Evolutionary conservation across 2,888 invertebrate genomes (phyloP).

Genomic region (Leuctra nigra): DNA sequence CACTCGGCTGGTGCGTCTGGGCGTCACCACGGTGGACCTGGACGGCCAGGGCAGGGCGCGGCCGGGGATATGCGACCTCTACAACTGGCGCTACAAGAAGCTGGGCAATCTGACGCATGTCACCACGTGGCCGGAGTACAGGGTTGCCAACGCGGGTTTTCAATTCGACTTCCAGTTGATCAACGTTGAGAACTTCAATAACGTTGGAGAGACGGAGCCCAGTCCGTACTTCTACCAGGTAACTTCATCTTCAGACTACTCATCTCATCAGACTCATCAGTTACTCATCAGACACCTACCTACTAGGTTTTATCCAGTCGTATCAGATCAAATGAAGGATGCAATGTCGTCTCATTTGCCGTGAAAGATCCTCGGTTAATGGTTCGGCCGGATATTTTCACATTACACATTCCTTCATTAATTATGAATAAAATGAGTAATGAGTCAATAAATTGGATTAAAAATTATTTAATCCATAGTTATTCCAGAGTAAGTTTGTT

Average conservation of each 20-base stretch:
- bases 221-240: conserved; percentile 98
- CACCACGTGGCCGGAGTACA: conserved; percentile 73
- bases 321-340: too few relatives aligned
- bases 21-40: conserved; percentile 94
- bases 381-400: too few relatives aligned
- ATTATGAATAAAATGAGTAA: too few relatives aligned
- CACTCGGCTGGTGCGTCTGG: conserved; percentile 89
- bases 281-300: too few relatives aligned
- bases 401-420: too few relatives aligned
- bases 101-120: conserved; percentile 94
- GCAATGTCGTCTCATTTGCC: too few relatives aligned
- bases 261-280: neutral
- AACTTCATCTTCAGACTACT: conserved; percentile 15
- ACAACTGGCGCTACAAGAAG: conserved; percentile 94
- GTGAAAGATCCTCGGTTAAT: too few relatives aligned
- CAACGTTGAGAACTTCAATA: conserved; percentile 95
- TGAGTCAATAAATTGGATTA: too few relatives aligned
- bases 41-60: conserved; percentile 97
- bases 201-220: conserved; percentile 94
- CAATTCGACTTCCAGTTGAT: conserved; percentile 89
- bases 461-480: too few relatives aligned
- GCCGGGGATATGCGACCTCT: conserved; percentile 85
- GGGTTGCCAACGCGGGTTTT: conserved; percentile 88
- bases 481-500: too few relatives aligned
- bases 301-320: too few relatives aligned